Conservation (phyloP, 2,113 vertebrate genomes). For the Apteryx owenii region DNA sequence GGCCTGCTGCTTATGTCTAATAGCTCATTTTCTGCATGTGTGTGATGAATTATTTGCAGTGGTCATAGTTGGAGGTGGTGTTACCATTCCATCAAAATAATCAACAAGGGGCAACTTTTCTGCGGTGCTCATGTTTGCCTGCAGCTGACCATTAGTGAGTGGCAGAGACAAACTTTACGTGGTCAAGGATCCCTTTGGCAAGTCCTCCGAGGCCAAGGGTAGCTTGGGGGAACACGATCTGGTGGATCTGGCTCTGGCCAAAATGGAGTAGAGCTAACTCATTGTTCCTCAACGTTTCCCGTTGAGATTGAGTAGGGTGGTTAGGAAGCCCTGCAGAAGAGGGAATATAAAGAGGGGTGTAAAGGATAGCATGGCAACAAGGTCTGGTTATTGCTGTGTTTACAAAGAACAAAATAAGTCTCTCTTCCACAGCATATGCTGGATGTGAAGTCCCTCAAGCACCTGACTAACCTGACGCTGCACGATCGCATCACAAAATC, state of each 20-base stretch:
- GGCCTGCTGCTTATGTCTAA: neutral
- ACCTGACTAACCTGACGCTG: constrained; percentile 91
- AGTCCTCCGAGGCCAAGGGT: neutral
- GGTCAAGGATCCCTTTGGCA: neutral
- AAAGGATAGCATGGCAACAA: neutral
- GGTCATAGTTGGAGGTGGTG: neutral
- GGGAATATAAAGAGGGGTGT: neutral
- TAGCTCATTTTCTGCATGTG: neutral
- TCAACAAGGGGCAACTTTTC: neutral
- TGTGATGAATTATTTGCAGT: neutral
- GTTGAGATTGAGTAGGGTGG: neutral
- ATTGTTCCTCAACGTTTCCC: neutral
- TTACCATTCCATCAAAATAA: neutral
- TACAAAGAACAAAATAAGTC: neutral
- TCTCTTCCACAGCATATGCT: constrained; percentile 85
- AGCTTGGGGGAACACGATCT: fast-evolving
- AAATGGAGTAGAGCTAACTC: neutral
- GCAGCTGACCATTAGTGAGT: neutral
- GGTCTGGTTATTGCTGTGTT: neutral
- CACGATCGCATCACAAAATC: constrained; percentile 99
- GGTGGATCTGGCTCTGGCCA: neutral
- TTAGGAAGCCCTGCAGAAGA: neutral
- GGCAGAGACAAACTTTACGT: neutral
- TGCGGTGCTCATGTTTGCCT: neutral
- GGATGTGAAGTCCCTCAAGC: constrained; percentile 95